Base-by-base conservation (phyloP, 2,113 vertebrate genomes). In the Pungitius pungitius region DNA sequence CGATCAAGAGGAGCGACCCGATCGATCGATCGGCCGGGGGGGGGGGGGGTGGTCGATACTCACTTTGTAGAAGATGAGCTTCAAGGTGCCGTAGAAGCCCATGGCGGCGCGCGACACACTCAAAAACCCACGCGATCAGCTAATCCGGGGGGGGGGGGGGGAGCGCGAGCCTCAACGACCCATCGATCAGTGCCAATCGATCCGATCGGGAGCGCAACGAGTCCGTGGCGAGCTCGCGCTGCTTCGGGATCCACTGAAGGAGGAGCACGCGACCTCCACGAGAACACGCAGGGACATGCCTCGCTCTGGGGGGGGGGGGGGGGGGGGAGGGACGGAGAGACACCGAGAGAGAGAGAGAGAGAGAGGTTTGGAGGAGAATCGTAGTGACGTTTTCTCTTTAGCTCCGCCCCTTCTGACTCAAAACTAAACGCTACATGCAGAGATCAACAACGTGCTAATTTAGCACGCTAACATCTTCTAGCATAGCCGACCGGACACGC, bases 21-120 rank as follows among this genome's bases (percentile, higher is more conserved):
- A 1, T 9, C 2, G 37, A 1, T 1, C 17, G 10, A 49, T 13
- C 0, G 37, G n/a, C n/a, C n/a, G n/a, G n/a, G n/a, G n/a, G n/a
- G n/a, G n/a, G n/a, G n/a, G n/a, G n/a, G n/a, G n/a, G n/a, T n/a
- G 49, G 49, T 40, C 76, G 35, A 67, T 92, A 96, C 96, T 97
- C 94, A 97, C 96, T 95, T 98, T 97, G 91, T 96, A 96, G 94
- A 98, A 98, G 92, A 98, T 97, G 94, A 97, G 97, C 94, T 98
- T 98, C 93, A 97, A 91, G 89, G 96, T 96, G 90, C 96, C 96
- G 95, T 98, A 98, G 94, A 98, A 98, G 33, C 96, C 96, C 96
- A 98, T 98, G 91, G 88, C 94, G 90, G 92, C 87, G 8, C 51
- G n/a, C 22, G 51, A 22, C 33, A 35, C n/a, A 5, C 33, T 6